Conservation (phyloP, 1,140 invertebrate species). For the Trichogramma pretiosum region DNA sequence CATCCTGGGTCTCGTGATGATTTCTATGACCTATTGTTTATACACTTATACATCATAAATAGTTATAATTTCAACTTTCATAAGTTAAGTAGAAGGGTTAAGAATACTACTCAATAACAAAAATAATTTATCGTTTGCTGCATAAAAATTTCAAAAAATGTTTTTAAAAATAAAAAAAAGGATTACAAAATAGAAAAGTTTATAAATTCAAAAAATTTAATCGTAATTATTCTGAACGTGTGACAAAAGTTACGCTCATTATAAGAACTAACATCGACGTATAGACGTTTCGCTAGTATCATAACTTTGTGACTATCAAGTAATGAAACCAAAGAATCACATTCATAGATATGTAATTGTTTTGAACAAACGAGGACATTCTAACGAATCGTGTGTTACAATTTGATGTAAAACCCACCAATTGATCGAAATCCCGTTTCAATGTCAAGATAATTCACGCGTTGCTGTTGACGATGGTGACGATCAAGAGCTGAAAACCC, state of each 20-base stretch:
- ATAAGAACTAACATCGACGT: too few relatives aligned
- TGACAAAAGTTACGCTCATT: too few relatives aligned
- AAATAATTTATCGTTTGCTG: too few relatives aligned
- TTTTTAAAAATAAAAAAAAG: constrained; percentile 3
- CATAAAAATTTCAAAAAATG: too few relatives aligned
- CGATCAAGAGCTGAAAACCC: constrained; percentile 2
- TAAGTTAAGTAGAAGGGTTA: too few relatives aligned
- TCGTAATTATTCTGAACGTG: too few relatives aligned
- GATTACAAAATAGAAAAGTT: background rate
- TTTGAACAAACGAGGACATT: constrained; percentile 5
- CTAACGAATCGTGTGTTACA: background rate
- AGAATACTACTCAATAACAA: too few relatives aligned
- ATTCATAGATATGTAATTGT: too few relatives aligned
- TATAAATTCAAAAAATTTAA: background rate
- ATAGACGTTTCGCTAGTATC: too few relatives aligned
- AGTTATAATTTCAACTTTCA: too few relatives aligned
- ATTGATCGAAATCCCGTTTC: background rate
- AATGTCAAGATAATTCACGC: background rate
- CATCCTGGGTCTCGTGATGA: constrained; percentile 36
- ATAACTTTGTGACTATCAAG: too few relatives aligned
- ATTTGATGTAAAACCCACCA: background rate
- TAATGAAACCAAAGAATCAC: too few relatives aligned
- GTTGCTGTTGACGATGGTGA: background rate
- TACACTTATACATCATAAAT: constrained; percentile 7
- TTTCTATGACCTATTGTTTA: background rate